Evolutionary conservation across 2,888 invertebrate species (phyloP), one percentile per base, ranked within the genome.

Genomic region (Lysandra bellargus): DNA sequence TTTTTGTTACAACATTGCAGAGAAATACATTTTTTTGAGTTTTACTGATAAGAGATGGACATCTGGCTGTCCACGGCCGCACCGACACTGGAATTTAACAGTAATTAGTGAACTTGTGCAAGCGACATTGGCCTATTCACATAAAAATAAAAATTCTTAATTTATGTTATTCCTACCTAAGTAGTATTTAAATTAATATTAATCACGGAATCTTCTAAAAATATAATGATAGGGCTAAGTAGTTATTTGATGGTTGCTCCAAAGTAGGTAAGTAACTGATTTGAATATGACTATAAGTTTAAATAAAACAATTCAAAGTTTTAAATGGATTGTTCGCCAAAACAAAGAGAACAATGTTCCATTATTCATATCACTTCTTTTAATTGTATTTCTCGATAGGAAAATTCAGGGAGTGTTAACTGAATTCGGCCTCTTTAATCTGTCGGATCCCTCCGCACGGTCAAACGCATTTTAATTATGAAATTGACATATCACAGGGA

Each of bases 391-490:
- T 89, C 89, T 87, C 88, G 87, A 90, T 90, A 90, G 90, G 89
- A 92, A 88, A 89, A 74, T 88, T 86, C 83, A 85, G 88, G 87
- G 85, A 84, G 84, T 86, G 86, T 86, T 87, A 87, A 87, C 85
- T 87, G 88, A 92, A 91, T 92, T 91, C 89, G 87, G 85, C 85
- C 83, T 87, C 88, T 87, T 87, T 92, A 94, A 93, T 93, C 92
- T 90, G 88, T 82, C 80, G 85, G 80, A 85, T 87, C 89, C 89
- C 90, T 88, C 85, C 83, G 84, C 83, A 93, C 92, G 94, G 94
- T 94, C 93, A 94, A 92, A 92, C 90, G 93, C 90, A 92, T 92
- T 94, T 92, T 92, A 94, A 94, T 94, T 94, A 94, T 91, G 90
- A 91, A 93, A 93, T 94, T 94, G 94, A 94, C 94, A 94, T 93